A percentile compares a stretch with the other conserved stretches of the same genome.
Conservation (phyloP, 2,113 vertebrate genomes). For the Rhea americana region DNA sequence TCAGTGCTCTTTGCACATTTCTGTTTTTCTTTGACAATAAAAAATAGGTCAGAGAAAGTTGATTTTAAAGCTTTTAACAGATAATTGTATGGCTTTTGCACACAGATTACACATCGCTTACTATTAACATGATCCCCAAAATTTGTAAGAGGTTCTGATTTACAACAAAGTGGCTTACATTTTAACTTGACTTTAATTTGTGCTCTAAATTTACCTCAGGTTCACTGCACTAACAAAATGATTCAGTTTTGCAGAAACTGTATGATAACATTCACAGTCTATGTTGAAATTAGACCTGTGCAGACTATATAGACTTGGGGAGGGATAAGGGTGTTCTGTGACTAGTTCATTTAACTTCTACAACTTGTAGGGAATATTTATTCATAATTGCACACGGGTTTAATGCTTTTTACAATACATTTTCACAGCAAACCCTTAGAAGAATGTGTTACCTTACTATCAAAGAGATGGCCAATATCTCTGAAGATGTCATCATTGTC, state of each 20-base stretch:
- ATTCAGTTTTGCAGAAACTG: too few species aligned
- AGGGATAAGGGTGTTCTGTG: accelerated
- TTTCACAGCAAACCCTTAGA: slow-evolving; percentile 90
- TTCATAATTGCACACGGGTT: accelerated
- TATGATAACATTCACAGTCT: too few species aligned
- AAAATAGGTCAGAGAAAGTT: neutral
- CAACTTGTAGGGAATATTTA: neutral
- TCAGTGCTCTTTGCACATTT: neutral
- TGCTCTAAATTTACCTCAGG: neutral
- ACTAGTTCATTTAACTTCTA: neutral
- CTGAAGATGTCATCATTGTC: slow-evolving; percentile 98
- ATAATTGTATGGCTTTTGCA: neutral
- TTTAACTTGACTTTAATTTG: neutral
- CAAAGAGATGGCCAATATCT: slow-evolving; percentile 99
- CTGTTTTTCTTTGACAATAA: neutral
- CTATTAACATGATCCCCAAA: neutral
- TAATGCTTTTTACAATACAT: neutral
- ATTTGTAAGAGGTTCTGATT: neutral
- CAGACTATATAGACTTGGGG: neutral
- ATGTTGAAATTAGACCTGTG: too few species aligned
- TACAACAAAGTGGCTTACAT: neutral
- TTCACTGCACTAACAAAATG: too few species aligned
- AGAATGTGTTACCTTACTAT: slow-evolving; percentile 98
- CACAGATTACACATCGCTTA: neutral
- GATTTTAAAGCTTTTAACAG: neutral